Evolutionary conservation across 2,113 vertebrate species (phyloP).

Genomic region (Oryzias javanicus): DNA sequence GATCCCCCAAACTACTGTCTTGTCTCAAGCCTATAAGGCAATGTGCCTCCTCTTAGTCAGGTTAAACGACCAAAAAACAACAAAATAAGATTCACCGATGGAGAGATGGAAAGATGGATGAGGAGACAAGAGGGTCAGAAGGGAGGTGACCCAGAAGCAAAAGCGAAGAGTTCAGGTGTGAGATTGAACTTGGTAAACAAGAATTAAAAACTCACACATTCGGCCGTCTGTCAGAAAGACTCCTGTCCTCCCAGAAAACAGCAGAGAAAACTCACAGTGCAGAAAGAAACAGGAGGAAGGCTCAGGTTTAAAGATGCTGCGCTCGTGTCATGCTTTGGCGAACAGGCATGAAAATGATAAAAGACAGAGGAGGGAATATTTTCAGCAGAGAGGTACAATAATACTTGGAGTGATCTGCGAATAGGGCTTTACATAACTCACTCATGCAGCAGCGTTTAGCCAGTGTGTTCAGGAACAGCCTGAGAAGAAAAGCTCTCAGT

Average conservation of each 20-base stretch:
- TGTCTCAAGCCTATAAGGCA: constrained; percentile 26
- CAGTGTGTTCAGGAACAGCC: constrained; percentile 28
- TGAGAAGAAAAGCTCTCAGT: constrained; percentile 10
- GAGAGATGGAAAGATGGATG: constrained; percentile 3
- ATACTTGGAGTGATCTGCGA: constrained; percentile 16
- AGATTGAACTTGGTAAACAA: constrained; percentile 27
- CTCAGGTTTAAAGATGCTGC: constrained; percentile 4
- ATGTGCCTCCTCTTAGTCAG: not conserved
- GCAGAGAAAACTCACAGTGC: not conserved
- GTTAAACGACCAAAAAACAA: constrained; percentile 24
- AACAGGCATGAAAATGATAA: constrained; percentile 5
- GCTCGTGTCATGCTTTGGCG: constrained; percentile 1
- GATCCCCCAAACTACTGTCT: constrained; percentile 32
- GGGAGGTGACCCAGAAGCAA: constrained; percentile 46
- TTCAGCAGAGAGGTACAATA: constrained; percentile 27
- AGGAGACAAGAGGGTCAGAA: constrained; percentile 7
- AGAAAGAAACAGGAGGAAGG: constrained; percentile 4
- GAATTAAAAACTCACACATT: constrained; percentile 15
- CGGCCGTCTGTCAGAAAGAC: constrained; percentile 23
- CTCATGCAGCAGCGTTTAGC: constrained; percentile 18
- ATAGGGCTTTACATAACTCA: constrained; percentile 44
- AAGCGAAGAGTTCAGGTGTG: constrained; percentile 41
- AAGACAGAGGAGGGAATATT: constrained; percentile 24
- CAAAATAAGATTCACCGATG: constrained; percentile 18
- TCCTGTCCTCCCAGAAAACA: not conserved